phyloP scores from a whole-genome alignment of 2,113 vertebrate species.

The Burhinus oedicnemus region DNA sequence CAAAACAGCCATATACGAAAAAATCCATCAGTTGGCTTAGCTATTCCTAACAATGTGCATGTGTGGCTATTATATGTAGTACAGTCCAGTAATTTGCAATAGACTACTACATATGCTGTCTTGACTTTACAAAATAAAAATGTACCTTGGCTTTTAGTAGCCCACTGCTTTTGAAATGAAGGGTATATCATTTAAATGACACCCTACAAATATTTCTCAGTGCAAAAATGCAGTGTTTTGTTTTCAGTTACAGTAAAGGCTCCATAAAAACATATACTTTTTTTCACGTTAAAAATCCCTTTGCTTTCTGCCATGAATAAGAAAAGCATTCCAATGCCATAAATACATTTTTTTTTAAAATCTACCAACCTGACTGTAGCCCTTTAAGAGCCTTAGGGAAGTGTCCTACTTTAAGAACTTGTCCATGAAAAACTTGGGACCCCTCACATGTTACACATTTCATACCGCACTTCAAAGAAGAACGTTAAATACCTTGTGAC shows the following conservation, averaged over 20 bases:
- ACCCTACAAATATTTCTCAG: slow-evolving; percentile 26
- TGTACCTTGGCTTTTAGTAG: not conserved
- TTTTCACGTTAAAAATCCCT: slow-evolving; percentile 45
- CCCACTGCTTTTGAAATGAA: slow-evolving; percentile 10
- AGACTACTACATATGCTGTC: not conserved
- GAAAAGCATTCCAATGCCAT: not conserved
- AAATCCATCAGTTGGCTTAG: not conserved
- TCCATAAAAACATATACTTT: not conserved
- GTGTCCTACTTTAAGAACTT: not conserved
- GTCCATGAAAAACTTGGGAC: slow-evolving; percentile 43
- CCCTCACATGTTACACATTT: slow-evolving; percentile 32
- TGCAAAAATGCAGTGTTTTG: slow-evolving; percentile 42
- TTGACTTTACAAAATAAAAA: not conserved
- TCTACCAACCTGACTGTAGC: not conserved
- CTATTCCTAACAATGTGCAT: not conserved
- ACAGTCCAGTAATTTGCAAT: not conserved
- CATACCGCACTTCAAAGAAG: slow-evolving; percentile 58
- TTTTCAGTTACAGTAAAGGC: slow-evolving; percentile 2
- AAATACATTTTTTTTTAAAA: not conserved
- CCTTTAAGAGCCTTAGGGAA: slow-evolving; percentile 22
- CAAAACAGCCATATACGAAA: not conserved
- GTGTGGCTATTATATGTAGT: not conserved
- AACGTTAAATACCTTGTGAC: slow-evolving; percentile 61
- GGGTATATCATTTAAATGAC: not conserved
- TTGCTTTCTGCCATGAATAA: not conserved